These are phyloP conservation scores for Eilema sororculum DNA, from an alignment of 2,888 invertebrate genomes.

Conservation along the genomic window DNA sequence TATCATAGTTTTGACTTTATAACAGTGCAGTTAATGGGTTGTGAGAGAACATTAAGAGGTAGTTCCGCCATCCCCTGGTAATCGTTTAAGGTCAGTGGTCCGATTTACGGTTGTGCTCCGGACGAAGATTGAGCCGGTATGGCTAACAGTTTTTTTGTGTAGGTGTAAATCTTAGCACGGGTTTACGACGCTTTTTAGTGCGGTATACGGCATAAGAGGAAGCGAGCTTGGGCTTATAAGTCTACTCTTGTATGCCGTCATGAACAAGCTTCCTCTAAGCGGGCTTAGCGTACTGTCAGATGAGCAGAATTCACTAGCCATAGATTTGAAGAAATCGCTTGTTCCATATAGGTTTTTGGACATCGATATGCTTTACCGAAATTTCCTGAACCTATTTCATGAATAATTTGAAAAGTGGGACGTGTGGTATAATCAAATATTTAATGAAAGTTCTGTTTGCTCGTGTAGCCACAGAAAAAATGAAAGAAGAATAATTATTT, in stretches of 20 bases:
- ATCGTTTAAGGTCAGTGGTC: constrained; percentile 62
- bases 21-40: constrained; percentile 16
- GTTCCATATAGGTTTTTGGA: too few species aligned
- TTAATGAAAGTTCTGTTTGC: neutral
- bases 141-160: constrained; percentile 85
- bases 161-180: constrained; percentile 80
- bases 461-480: neutral
- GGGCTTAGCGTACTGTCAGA: too few species aligned
- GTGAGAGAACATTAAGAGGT: constrained; percentile 33
- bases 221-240: constrained; percentile 50
- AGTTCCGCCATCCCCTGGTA: constrained; percentile 42
- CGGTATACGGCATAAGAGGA: constrained; percentile 48
- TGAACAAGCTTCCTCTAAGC: too few species aligned
- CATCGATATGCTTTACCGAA: too few species aligned
- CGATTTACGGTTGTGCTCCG: constrained; percentile 67
- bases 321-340: too few species aligned
- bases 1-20: constrained; percentile 1
- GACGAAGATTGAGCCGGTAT: constrained; percentile 74
- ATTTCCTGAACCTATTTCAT: too few species aligned
- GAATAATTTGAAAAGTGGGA: too few species aligned
- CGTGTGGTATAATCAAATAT: too few species aligned
- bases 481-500: neutral
- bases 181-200: constrained; percentile 70
- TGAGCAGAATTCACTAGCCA: too few species aligned
- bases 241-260: neutral